phyloP scores from a whole-genome alignment of 2,113 vertebrate species.

The Lasiurus borealis region DNA sequence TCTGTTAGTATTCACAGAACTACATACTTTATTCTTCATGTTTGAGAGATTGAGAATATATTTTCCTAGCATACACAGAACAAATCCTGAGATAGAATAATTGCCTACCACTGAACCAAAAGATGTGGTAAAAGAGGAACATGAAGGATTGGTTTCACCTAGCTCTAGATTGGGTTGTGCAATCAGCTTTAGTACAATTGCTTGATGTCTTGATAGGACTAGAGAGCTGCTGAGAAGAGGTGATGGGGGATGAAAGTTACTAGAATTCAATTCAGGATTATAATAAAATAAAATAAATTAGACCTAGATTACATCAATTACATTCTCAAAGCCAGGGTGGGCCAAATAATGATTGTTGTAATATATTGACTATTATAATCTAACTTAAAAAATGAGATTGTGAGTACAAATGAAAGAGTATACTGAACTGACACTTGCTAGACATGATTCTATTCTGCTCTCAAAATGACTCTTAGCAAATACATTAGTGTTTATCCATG shows the following conservation, averaged over 20 bases:
- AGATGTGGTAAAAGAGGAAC: not conserved
- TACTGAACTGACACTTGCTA: not conserved
- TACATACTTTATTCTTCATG: not conserved
- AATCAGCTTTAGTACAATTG: not conserved
- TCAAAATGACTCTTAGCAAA: constrained; percentile 35
- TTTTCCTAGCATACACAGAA: not conserved
- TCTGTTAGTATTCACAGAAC: not conserved
- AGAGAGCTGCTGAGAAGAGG: not conserved
- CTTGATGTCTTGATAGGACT: not conserved
- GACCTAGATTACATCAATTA: not conserved
- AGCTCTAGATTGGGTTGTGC: not conserved
- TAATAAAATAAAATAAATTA: not conserved
- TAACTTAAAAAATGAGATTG: not conserved
- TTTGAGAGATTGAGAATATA: not conserved
- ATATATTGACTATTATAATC: not conserved
- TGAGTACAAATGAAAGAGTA: not conserved
- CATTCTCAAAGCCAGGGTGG: not conserved
- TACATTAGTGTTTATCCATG: not conserved
- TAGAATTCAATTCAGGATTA: not conserved
- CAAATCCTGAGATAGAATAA: not conserved
- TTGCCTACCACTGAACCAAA: not conserved
- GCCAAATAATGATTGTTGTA: not conserved
- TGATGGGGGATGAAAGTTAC: not conserved
- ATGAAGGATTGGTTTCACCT: not conserved
- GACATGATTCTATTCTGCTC: not conserved